Evolutionary conservation across 2,113 vertebrate species (phyloP), one percentile per base, ranked within the genome.

Genomic region (Perca fluviatilis): DNA sequence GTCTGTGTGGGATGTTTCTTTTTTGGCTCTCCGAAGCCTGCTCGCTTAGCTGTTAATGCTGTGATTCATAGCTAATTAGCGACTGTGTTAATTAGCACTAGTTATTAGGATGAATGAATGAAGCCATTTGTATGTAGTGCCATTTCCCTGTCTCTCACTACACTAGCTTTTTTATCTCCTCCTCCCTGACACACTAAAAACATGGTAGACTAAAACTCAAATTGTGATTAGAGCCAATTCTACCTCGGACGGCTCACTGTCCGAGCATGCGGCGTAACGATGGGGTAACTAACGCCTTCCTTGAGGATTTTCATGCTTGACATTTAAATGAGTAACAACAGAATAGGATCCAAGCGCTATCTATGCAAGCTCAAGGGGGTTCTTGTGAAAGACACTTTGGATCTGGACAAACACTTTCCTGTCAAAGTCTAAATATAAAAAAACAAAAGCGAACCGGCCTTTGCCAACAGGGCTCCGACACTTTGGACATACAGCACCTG

Each of bases 1-100:
- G 40, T 11, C 16, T 82, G 84, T 67, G 81, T 86, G 77, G 30
- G 53, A 71, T 63, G 77, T 49, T 86, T 84, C 64, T 74, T 83
- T 82, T 87, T 74, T 81, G 84, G 80, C 82, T 85, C 86, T 89
- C 63, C 73, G 68, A 90, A 86, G 85, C 85, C 62, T 75, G 81
- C 12, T 10, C 67, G 65, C 83, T 93, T 80, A 86, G 88, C 89
- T 93, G 91, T 82, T 92, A 95, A 93, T 79, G 47, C 73, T 65
- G 82, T 91, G 92, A 95, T 95, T 94, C 92, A 93, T 90, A 92
- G 91, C 88, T 93, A 93, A 95, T 95, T 94, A 95, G 93, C 78
- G 58, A 73, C 86, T 85, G 84, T 81, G 89, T 91, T 94, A 93
- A 95, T 95, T 95, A 94, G 90, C 81, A 71, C 66, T 83, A 82